A percentile compares a stretch with the other conserved stretches of the same genome.
Evolutionary conservation across 1,140 invertebrate species (phyloP).

Genomic region (Cotesia chilonis): DNA sequence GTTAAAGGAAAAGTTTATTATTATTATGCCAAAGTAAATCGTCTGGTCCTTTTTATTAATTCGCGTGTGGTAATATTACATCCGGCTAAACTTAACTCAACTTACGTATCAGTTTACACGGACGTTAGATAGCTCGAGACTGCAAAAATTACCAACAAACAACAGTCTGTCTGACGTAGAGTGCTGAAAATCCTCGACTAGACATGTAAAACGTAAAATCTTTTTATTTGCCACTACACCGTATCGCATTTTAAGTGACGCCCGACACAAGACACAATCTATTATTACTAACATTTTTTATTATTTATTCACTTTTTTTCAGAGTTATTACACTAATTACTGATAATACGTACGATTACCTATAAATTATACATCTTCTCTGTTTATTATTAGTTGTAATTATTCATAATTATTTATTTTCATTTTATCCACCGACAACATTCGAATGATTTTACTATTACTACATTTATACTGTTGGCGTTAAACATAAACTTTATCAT

Average conservation of each 20-base stretch:
- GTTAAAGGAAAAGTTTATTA: not conserved
- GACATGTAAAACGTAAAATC: not conserved
- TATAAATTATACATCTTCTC: too few relatives aligned
- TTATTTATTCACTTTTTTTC: too few relatives aligned
- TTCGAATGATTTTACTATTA: too few relatives aligned
- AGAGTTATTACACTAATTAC: too few relatives aligned
- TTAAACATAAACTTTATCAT: too few relatives aligned
- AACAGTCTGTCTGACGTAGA: not conserved
- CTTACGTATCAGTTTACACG: slow-evolving; percentile 28
- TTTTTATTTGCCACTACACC: not conserved
- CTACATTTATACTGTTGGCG: too few relatives aligned
- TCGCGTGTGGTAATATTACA: not conserved
- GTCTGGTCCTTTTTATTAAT: not conserved
- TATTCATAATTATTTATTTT: too few relatives aligned
- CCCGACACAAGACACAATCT: not conserved
- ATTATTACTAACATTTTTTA: not conserved
- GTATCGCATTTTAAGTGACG: too few relatives aligned
- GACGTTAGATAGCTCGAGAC: slow-evolving; percentile 9
- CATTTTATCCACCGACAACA: too few relatives aligned
- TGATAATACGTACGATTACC: too few relatives aligned
- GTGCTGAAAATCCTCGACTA: not conserved
- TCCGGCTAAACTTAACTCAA: slow-evolving; percentile 4
- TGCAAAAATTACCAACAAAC: slow-evolving; percentile 20
- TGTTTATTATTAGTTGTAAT: too few relatives aligned
- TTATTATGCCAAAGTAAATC: too few relatives aligned